Evolutionary conservation across 2,113 vertebrate genomes (phyloP), one percentile per base, ranked within the genome.

Genomic region (Forbesichthys papilliferus): DNA sequence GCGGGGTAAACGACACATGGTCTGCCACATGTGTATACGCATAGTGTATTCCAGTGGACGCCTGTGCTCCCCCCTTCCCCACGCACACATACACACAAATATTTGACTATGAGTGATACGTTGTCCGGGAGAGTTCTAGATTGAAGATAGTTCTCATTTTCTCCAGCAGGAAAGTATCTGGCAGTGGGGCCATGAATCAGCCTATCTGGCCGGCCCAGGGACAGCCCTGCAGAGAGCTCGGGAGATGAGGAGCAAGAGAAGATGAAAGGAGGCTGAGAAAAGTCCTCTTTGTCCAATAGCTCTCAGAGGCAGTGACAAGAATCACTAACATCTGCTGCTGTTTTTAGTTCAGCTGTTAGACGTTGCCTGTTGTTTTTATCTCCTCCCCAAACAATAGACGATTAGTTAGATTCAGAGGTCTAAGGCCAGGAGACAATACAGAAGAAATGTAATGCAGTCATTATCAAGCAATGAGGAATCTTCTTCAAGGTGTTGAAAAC

Each of bases 131-230:
- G 58, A 79, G 77, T 68, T 74, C 79, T 80, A 83, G 84, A 85
- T 84, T 88, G 89, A 64, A 73, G 87, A 75, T 86, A 74, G 81
- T 87, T 88, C 82, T 89, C 75, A 82, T 90, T 88, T 80, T 75
- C 74, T 66, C 69, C 68, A 73, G 74, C 64, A 86, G 69, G 74
- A 83, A 83, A 81, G 82, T 83, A 74, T 75, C 73, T 60, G 75
- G 80, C 80, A 82, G 82, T 80, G 82, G 58, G 73, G 75, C 66
- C 76, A 90, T 87, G 87, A 86, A 89, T 91, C 89, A 83, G 79
- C 63, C 77, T 75, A 85, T 82, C 78, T 72, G 79, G 64, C 73
- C 56, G 58, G 73, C 75, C 27, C 83, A 75, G 81, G 83, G 83
- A 85, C 68, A 79, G 65, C 75, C 75, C 3, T 63, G 52, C n/a